Evolutionary conservation across 2,113 vertebrate species (phyloP).

Genomic region (Pseudonaja textilis): DNA sequence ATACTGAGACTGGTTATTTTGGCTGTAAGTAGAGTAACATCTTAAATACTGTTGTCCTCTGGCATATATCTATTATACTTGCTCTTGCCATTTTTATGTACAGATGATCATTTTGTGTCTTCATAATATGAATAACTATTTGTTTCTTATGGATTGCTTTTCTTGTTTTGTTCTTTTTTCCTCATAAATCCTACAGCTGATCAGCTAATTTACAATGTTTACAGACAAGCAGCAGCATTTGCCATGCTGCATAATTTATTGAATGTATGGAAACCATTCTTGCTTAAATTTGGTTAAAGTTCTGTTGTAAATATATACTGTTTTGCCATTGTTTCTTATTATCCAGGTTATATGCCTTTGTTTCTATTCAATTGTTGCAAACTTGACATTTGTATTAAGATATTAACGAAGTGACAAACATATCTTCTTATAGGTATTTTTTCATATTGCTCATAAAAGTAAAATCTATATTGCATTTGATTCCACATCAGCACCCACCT

Average conservation of each 20-base stretch:
- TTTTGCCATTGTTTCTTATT: neutral
- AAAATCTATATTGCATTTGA: neutral
- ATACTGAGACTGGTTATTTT: neutral
- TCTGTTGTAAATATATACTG: neutral
- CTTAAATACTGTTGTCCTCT: neutral
- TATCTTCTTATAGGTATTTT: neutral
- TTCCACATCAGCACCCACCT: neutral
- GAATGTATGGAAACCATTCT: neutral
- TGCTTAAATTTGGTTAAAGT: neutral
- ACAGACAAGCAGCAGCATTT: neutral
- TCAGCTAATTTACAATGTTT: neutral
- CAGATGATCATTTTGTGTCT: neutral
- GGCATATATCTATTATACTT: neutral
- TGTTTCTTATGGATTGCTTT: neutral
- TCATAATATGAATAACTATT: neutral
- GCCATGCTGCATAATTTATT: neutral
- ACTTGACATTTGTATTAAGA: slow-evolving; percentile 16
- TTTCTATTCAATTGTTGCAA: neutral
- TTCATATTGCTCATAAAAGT: neutral
- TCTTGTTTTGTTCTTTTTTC: neutral
- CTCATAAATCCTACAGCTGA: neutral
- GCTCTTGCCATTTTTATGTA: neutral
- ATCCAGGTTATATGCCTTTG: neutral
- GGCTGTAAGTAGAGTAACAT: neutral
- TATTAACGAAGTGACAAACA: neutral